Base-by-base conservation (phyloP, 1,140 invertebrate genomes). In the Coenobita brevimanus region DNA sequence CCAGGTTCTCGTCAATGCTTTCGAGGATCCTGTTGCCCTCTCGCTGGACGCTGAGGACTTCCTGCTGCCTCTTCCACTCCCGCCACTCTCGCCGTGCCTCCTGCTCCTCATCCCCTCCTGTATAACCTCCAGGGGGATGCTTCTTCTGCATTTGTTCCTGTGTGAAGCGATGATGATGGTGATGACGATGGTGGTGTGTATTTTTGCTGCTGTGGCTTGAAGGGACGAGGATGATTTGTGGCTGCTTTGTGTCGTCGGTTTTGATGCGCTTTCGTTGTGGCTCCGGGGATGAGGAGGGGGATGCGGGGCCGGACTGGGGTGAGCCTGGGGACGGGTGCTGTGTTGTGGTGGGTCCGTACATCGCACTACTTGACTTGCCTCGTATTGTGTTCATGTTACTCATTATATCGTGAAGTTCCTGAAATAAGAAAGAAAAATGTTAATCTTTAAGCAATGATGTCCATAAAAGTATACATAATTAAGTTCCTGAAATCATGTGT, bases 31-130 rank as follows among this genome's bases (percentile, higher is more conserved):
- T 46, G 36, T 76, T 46, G 6, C 73, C 41, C 24, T 76, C 73
- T 13, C 41, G 73, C 17, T 76, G 73, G 8, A 76, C 73, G 27
- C 8, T 76, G 8, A 76, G 27, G 27, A 76, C n/a, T 27, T 76
- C 73, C 73, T 76, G 73, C 27, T 76, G 73, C 15, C 73, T 76
- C 41, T 76, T 76, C 73, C 73, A 76, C 36, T 76, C 73, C 46
- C 73, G 73, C 73, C 73, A 76, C n/a, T 76, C 73, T 76, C 73
- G 38, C 15, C 73, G 73, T 76, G 73, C 27, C n/a, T 76, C 73
- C 36, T 46, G 41, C n/a, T 46, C 38, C 41, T 76, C 41, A 15
- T 15, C 4, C 21, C 46, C 73, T 38, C 41, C 33, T 36, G 4
- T 3, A 0, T 41, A 30, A 15, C 46, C 73, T 2, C 4, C n/a